A percentile compares a stretch with the other conserved stretches of the same genome.
phyloP scores from a whole-genome alignment of 2,113 vertebrate species.

The Gymnocephalus cernua region DNA sequence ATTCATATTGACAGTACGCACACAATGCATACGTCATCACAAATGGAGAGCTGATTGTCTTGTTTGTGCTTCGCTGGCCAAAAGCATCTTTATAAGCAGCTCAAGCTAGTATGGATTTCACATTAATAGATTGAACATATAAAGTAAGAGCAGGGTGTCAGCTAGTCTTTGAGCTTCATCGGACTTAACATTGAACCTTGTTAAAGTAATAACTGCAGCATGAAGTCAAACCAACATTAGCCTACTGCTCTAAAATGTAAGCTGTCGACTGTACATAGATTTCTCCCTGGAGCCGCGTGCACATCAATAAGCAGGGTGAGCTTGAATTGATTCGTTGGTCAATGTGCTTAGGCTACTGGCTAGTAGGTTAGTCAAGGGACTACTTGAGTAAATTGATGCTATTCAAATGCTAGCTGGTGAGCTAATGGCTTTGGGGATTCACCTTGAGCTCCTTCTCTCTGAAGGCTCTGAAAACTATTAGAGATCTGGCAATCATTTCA shows the following conservation, averaged over 20 bases:
- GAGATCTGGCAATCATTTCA: constrained; percentile 11
- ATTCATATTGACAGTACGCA: not conserved
- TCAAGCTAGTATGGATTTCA: constrained; percentile 35
- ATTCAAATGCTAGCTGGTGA: constrained; percentile 24
- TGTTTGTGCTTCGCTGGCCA: constrained; percentile 23
- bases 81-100: constrained; percentile 26
- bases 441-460: not conserved
- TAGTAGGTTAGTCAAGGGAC: constrained; percentile 63
- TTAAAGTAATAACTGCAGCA: constrained; percentile 45
- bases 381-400: constrained; percentile 66
- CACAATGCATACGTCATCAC: not conserved
- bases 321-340: constrained; percentile 68
- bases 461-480: constrained; percentile 10
- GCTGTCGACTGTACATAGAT: constrained; percentile 43
- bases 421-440: constrained; percentile 53
- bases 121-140: constrained; percentile 12
- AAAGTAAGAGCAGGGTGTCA: constrained; percentile 15
- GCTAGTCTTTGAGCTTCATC: constrained; percentile 2
- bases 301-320: constrained; percentile 63
- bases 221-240: constrained; percentile 23
- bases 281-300: constrained; percentile 41
- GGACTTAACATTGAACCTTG: not conserved
- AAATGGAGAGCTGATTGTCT: constrained; percentile 35
- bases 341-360: constrained; percentile 64
- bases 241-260: constrained; percentile 10